A percentile compares a stretch with the other conserved stretches of the same genome.
Evolutionary conservation across 2,888 invertebrate species (phyloP).

Genomic region (Temnothorax rugatulus): DNA sequence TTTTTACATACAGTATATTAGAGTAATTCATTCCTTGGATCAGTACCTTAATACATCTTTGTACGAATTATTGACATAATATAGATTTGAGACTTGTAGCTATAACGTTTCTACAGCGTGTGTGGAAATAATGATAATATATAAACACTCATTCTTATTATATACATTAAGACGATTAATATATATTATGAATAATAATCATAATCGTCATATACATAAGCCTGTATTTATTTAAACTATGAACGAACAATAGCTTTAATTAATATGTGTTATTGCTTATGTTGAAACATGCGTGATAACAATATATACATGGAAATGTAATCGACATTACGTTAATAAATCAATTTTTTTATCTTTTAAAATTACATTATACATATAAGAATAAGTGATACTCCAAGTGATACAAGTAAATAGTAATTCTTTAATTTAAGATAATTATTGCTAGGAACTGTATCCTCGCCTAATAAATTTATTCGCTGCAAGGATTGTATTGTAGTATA

Average conservation of each 20-base stretch:
- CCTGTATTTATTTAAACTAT: conserved; percentile 13
- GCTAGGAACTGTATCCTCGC: conserved; percentile 1
- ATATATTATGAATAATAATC: not conserved
- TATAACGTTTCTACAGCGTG: conserved; percentile 45
- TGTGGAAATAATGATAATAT: conserved; percentile 44
- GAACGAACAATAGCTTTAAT: conserved; percentile 35
- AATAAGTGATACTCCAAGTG: conserved; percentile 10
- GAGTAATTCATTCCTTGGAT: conserved; percentile 31
- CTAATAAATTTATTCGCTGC: conserved; percentile 35
- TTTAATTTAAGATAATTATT: conserved; percentile 28
- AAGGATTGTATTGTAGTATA: conserved; percentile 35
- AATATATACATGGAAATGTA: conserved; percentile 5
- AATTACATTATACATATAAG: conserved; percentile 11
- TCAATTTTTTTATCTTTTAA: conserved; percentile 37
- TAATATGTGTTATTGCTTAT: conserved; percentile 24
- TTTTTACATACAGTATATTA: conserved; percentile 38
- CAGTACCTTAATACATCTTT: conserved; percentile 23
- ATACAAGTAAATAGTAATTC: conserved; percentile 14
- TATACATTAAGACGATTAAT: conserved; percentile 26
- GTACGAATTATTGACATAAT: conserved; percentile 21
- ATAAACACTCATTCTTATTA: conserved; percentile 17
- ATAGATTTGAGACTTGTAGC: conserved; percentile 42
- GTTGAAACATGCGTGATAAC: conserved; percentile 7
- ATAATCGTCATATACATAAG: not conserved
- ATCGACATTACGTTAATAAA: conserved; percentile 46